phyloP scores from a whole-genome alignment of 2,797 vertebrate genomes.

The Microctenopoma lineatum region DNA sequence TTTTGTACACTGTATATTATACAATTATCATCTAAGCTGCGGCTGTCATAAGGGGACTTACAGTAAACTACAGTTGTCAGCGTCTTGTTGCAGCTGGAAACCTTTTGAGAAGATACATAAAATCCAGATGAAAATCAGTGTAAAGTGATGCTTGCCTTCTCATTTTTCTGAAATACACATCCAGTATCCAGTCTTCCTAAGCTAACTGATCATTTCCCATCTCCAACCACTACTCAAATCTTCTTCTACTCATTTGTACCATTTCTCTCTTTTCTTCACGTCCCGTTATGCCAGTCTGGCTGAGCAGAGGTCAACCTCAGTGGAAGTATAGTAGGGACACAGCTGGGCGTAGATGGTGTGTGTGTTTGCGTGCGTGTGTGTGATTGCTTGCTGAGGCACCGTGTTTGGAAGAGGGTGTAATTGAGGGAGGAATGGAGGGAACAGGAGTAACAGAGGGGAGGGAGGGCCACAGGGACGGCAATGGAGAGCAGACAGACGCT shows the following conservation, averaged over 20 bases:
- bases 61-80: conserved; percentile 19
- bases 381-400: conserved; percentile 48
- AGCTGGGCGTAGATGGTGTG: conserved; percentile 83
- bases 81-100: conserved; percentile 18
- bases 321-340: conserved; percentile 83
- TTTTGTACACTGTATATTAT: neutral
- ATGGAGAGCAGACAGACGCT: conserved; percentile 87
- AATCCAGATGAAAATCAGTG: conserved; percentile 12
- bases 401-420: conserved; percentile 80
- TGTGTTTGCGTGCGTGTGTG: conserved; percentile 50
- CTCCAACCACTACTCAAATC: conserved; percentile 33
- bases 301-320: conserved; percentile 84
- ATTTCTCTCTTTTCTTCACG: conserved; percentile 36
- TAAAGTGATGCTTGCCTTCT: neutral
- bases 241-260: conserved; percentile 31
- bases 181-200: neutral
- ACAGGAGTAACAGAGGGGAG: conserved; percentile 74
- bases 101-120: neutral
- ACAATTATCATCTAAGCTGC: neutral
- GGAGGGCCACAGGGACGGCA: conserved; percentile 81
- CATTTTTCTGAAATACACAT: conserved; percentile 11
- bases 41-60: conserved; percentile 12
- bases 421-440: conserved; percentile 84
- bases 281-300: conserved; percentile 67
- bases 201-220: conserved; percentile 21